Evolutionary conservation across 2,888 invertebrate species (phyloP).

Genomic region (Ophioninae sp.): DNA sequence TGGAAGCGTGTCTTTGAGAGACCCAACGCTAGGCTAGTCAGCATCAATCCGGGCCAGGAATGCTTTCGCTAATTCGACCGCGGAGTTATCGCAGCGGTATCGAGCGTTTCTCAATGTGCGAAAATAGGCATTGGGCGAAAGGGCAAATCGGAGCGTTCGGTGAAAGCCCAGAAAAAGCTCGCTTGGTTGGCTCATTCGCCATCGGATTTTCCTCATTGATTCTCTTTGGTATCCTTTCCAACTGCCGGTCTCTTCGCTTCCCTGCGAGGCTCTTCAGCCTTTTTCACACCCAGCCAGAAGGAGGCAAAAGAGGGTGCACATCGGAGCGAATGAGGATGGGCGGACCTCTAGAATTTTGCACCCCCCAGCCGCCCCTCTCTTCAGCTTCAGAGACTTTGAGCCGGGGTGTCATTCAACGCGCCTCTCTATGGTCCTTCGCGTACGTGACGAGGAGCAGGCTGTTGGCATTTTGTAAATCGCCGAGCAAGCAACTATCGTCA

Average conservation of each 20-base stretch:
- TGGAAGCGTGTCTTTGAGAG: conserved; percentile 2
- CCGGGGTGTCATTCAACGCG: conserved; percentile 18
- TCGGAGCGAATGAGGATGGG: conserved; percentile 19
- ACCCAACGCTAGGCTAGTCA: not conserved
- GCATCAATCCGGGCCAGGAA: not conserved
- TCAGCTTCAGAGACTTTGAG: conserved; percentile 2
- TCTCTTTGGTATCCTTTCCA: conserved; percentile 13
- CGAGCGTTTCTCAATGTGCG: conserved; percentile 31
- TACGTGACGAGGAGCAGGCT: conserved; percentile 37
- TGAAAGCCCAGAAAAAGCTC: not conserved
- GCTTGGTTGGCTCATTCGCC: conserved; percentile 28
- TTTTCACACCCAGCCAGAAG: conserved; percentile 44
- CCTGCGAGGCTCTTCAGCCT: conserved; percentile 41
- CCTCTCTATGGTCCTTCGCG: conserved; percentile 35
- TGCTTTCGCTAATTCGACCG: not conserved
- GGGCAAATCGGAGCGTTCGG: conserved; percentile 29
- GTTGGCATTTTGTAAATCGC: conserved; percentile 56
- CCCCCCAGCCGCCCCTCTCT: not conserved
- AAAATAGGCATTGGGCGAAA: conserved; percentile 33
- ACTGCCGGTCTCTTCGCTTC: not conserved
- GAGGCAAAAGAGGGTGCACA: conserved; percentile 14
- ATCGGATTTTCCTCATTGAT: conserved; percentile 40
- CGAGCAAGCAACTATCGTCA: conserved; percentile 46
- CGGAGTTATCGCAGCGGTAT: conserved; percentile 15
- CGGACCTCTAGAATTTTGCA: conserved; percentile 35